These are phyloP conservation scores for Apomyelois bistriatella DNA, from an alignment of 2,888 invertebrate genomes.

Conservation along the genomic window DNA sequence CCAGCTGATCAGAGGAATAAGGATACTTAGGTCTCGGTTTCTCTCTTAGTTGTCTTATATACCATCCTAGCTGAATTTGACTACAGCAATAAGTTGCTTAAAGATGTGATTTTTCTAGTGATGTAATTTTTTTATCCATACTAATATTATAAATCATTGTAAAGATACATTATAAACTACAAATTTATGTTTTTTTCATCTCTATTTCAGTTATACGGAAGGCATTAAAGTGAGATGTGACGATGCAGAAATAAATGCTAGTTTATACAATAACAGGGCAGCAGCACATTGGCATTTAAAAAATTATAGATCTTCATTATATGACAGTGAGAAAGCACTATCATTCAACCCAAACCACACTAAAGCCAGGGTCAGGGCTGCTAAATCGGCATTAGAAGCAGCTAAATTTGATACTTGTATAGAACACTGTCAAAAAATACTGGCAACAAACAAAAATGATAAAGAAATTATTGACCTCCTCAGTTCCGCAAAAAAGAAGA, in stretches of 20 bases:
- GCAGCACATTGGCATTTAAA: conserved; percentile 92
- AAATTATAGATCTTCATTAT: conserved; percentile 88
- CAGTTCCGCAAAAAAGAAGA: conserved; percentile 68
- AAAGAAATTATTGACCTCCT: conserved; percentile 60
- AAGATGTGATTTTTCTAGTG: too few relatives aligned
- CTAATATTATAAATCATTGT: too few relatives aligned
- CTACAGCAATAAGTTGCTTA: too few relatives aligned
- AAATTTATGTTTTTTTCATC: not conserved
- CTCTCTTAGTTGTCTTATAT: too few relatives aligned
- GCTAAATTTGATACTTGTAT: conserved; percentile 85
- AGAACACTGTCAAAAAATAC: conserved; percentile 84
- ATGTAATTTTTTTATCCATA: too few relatives aligned
- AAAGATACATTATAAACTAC: not conserved
- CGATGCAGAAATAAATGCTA: conserved; percentile 85
- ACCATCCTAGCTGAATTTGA: too few relatives aligned
- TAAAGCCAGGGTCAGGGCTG: conserved; percentile 88
- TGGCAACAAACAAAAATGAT: conserved; percentile 79
- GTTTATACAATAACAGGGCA: conserved; percentile 94
- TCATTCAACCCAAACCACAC: conserved; percentile 86
- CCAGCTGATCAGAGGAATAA: too few relatives aligned
- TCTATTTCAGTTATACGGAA: conserved; percentile 87
- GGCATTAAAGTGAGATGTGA: conserved; percentile 90
- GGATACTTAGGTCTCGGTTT: too few relatives aligned
- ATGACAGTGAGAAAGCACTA: conserved; percentile 89
- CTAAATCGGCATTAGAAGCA: conserved; percentile 84